Evolutionary conservation across 2,113 vertebrate species (phyloP), one percentile per base, ranked within the genome.

Genomic region (Phylloscopus trochiloides): DNA sequence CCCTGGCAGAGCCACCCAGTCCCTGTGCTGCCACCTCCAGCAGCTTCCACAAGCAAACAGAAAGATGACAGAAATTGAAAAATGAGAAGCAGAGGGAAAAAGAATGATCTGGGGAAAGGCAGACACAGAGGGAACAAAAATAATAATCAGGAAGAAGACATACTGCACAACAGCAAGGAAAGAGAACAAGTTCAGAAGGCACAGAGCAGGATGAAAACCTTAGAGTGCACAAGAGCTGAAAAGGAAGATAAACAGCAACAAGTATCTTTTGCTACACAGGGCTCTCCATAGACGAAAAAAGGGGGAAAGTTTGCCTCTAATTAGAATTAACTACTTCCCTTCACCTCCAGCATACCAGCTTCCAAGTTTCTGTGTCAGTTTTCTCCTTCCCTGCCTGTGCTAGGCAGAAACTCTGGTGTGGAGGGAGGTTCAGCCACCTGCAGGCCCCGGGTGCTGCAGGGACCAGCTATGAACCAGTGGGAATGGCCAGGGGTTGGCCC

Each of bases 361-460:
- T 22, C 43, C 28, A 45, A 6, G 34, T 24, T 38, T 22, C 65
- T 7, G 0, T 13, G 29, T 25, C 8, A 12, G 45, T 45, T 72
- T 22, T 31, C 19, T 7, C 57, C 12, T 19, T 25, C 34, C 6
- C 0, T 19, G 29, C 3, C 14, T 2, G 25, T 21, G 54, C n/a
- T 12, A 1, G 9, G 17, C 45, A 40, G 34, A 38, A 31, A 3
- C 29, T 4, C 29, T 7, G 0, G 8, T 4, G 11, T 17, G 28
- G 7, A 50, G 45, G 72, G 7, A 50, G 40, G 72, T 3, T 43
- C 45, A 76, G 66, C 4, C 82, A 24, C 73, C 62, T 38, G 58
- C 85, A 43, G 34, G 7, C 36, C 24, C 7, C 0, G 3, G 28
- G 36, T 3, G 71, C 45, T 6, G 57, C 47, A 0, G 19, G 38